Evolutionary conservation across 2,888 invertebrate species (phyloP), one percentile per base, ranked within the genome.

Genomic region (Drosophila helvetica): DNA sequence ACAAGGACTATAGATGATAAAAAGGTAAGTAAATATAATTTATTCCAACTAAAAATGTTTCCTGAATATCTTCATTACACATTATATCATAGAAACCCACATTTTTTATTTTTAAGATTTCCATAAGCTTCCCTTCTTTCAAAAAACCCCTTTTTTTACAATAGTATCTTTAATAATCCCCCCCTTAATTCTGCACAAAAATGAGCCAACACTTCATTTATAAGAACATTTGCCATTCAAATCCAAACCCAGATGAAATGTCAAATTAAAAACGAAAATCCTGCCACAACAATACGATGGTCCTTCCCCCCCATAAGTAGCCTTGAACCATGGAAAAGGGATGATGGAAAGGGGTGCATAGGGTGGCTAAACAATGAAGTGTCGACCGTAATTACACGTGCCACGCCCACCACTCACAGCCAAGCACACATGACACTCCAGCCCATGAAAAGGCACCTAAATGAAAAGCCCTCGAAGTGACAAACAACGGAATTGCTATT

Each of bases 331-430:
- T 7, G 2, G 0, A 2, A 2, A 38, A 38, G 64, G 59, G 61
- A 27, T 27, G 15, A 15, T 38, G 38, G 42, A 43, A 48, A 17
- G 25, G 42, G 47, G 9, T 12, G 4, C 10, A 5, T 3, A 27
- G 8, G 48, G 18, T 63, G 47, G 63, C 64, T 33, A 33, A 63
- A 80, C 47, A 55, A 73, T 81, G 73, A 77, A 81, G 82, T 85
- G 88, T 69, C 88, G 73, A 58, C 54, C 73, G 67, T 85, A 87
- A 83, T 87, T 85, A 82, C 72, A 77, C 57, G 48, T 85, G 77
- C 82, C 77, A 85, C 85, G 82, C 88, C 80, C 77, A 74, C 71
- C 33, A 59, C 57, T 45, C 58, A n/a, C 53, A 46, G 46, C 10
- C 30, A 17, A 50, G 43, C 50, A 18, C 51, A 52, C 51, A 53